Base-by-base conservation (phyloP, 2,888 invertebrate species). In the Melikaiella ostensackeni region DNA sequence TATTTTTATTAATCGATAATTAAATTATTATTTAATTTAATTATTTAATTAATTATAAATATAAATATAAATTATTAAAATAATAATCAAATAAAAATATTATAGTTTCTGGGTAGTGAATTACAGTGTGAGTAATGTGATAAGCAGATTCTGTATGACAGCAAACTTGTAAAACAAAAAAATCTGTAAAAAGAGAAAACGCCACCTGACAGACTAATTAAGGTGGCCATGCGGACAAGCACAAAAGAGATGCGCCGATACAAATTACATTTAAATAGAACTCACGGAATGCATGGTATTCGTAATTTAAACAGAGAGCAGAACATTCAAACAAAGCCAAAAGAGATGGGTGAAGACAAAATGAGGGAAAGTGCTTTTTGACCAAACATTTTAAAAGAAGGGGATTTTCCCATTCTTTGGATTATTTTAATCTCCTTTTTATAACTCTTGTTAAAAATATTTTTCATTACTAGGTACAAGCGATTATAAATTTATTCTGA, bases 201-300 rank as follows among this genome's bases (percentile, higher is more conserved):
- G 73, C 46, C 57, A n/a, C 30, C 33, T 59, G 76, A 30, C 27
- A 30, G 77, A 27, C 57, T 30, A 50, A 42, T 42, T 42, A 42
- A 74, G 74, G 77, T 75, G 66, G 63, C 64, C 77, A 73, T 77
- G 76, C 63, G 76, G 79, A 74, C 77, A 73, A 76, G 73, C 75
- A 77, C 55, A 42, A 73, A 62, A 61, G 59, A 59, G 42, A 55
- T 55, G 75, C 74, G 84, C 84, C 84, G 88, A 89, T 90, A 90
- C 90, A 91, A 91, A 91, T 91, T 90, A 89, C 89, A 89, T 91
- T 89, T 88, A 89, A 91, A 91, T 89, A 90, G 90, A 89, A 90
- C 86, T 85, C 85, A 87, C 86, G 90, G 91, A 88, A 91, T 88
- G 91, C 86, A 78, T 76, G 89, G 91, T 84, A 91, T 91, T 90